phyloP scores from a whole-genome alignment of 2,888 invertebrate species.

The Lithophane ornitopus region DNA sequence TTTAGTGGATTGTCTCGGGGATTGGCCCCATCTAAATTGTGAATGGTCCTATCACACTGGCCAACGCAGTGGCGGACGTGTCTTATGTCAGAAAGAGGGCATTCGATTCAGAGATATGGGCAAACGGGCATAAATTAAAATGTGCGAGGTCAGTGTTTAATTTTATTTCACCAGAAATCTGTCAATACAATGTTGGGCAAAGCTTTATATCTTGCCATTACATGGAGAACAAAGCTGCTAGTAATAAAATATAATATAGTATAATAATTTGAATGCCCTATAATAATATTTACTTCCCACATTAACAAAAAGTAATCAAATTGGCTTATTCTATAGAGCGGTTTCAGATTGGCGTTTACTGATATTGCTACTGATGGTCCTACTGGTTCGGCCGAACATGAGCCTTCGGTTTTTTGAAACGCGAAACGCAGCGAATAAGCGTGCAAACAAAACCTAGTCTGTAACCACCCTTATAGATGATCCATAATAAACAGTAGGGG shows the following conservation, averaged over 20 bases:
- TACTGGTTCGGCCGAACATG: not conserved
- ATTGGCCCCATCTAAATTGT: too few relatives aligned
- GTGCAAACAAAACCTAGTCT: slow-evolving; percentile 6
- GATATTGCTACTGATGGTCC: not conserved
- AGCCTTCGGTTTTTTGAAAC: not conserved
- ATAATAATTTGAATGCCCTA: slow-evolving; percentile 35
- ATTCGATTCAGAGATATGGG: too few relatives aligned
- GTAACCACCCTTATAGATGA: not conserved
- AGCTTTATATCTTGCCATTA: slow-evolving; percentile 55
- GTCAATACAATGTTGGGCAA: slow-evolving; percentile 53
- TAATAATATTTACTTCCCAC: slow-evolving; percentile 12
- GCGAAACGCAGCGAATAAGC: not conserved
- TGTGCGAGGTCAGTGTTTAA: slow-evolving; percentile 34
- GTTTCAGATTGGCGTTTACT: slow-evolving; percentile 9
- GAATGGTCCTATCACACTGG: too few relatives aligned
- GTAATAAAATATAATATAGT: slow-evolving; percentile 45
- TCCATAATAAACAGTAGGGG: slow-evolving; percentile 10
- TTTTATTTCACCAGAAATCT: slow-evolving; percentile 67
- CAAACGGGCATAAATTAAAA: slow-evolving; percentile 19
- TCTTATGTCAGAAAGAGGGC: too few relatives aligned
- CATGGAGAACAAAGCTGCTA: slow-evolving; percentile 56
- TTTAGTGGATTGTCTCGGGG: too few relatives aligned
- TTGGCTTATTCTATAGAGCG: not conserved
- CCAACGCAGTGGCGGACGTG: too few relatives aligned
- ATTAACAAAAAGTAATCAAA: slow-evolving; percentile 8